Conservation (phyloP, 2,113 vertebrate genomes). For the Pollachius pollachius region DNA sequence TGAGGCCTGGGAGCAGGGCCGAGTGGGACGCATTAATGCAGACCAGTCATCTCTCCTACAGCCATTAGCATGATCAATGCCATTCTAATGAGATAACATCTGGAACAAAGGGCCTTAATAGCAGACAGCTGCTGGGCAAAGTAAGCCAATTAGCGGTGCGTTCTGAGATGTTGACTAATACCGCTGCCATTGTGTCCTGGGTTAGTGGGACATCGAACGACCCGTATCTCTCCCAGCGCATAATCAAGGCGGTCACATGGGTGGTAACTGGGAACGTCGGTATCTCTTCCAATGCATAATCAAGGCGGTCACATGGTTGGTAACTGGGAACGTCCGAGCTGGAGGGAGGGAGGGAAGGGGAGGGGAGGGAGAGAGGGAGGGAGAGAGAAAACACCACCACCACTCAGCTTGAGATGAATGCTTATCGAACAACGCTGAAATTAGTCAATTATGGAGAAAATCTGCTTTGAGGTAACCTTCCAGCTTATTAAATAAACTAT, state of each 20-base stretch:
- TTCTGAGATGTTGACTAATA: slow-evolving; percentile 62
- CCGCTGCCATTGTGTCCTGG: slow-evolving; percentile 47
- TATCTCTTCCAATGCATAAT: slow-evolving; percentile 52
- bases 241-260: slow-evolving; percentile 46
- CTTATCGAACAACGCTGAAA: slow-evolving; percentile 61
- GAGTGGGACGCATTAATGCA: slow-evolving; percentile 58
- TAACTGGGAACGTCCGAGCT: not conserved
- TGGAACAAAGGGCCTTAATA: slow-evolving; percentile 76
- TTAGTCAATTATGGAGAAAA: slow-evolving; percentile 67
- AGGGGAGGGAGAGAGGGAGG: slow-evolving; percentile 5
- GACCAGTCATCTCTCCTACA: slow-evolving; percentile 65
- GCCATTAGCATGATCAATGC: slow-evolving; percentile 74
- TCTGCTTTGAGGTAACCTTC: slow-evolving; percentile 69
- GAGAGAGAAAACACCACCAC: slow-evolving; percentile 14
- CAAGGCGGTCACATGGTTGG: slow-evolving; percentile 33
- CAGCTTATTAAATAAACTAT: slow-evolving; percentile 66
- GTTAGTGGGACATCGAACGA: slow-evolving; percentile 64
- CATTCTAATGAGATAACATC: slow-evolving; percentile 75
- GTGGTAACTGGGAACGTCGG: not conserved
- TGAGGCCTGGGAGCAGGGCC: slow-evolving; percentile 50
- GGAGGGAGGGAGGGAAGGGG: not conserved
- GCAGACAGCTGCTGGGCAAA: slow-evolving; percentile 74
- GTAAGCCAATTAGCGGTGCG: slow-evolving; percentile 67
- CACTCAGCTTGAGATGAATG: slow-evolving; percentile 61
- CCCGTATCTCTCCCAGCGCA: slow-evolving; percentile 54